Conservation (phyloP, 2,113 vertebrate genomes). For the Sphyrna mokarran region DNA sequence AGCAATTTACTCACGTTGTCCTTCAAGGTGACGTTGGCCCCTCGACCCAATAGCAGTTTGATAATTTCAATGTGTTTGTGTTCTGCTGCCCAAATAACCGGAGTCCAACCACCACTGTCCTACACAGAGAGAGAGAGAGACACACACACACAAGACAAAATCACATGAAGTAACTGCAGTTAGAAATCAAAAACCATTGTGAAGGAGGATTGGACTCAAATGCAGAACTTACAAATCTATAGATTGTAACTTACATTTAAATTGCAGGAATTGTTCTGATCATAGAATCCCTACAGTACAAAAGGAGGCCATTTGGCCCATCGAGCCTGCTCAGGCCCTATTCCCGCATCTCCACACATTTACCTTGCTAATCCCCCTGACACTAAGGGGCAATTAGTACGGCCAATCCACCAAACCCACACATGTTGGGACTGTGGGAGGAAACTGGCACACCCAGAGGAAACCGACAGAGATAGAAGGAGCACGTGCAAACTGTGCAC, state of each 20-base stretch:
- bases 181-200: background rate
- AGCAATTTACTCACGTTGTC: conserved; percentile 64
- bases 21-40: conserved; percentile 73
- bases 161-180: background rate
- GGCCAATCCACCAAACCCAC: no score
- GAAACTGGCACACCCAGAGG: no score
- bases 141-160: background rate
- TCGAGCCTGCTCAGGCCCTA: no score
- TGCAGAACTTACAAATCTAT: background rate
- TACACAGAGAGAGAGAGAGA: conserved; percentile 42
- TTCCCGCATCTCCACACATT: no score
- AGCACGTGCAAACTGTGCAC: no score
- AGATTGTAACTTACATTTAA: background rate
- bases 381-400: no score
- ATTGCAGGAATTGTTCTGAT: background rate
- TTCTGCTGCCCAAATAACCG: conserved; percentile 86
- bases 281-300: no score
- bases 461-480: no score
- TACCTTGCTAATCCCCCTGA: no score
- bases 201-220: background rate
- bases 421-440: no score
- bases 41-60: conserved; percentile 70
- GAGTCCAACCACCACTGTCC: conserved; percentile 87
- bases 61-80: conserved; percentile 82
- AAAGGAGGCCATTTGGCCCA: background rate